Conservation (phyloP, 2,888 invertebrate species). For the Tetheella fluctuosa region DNA sequence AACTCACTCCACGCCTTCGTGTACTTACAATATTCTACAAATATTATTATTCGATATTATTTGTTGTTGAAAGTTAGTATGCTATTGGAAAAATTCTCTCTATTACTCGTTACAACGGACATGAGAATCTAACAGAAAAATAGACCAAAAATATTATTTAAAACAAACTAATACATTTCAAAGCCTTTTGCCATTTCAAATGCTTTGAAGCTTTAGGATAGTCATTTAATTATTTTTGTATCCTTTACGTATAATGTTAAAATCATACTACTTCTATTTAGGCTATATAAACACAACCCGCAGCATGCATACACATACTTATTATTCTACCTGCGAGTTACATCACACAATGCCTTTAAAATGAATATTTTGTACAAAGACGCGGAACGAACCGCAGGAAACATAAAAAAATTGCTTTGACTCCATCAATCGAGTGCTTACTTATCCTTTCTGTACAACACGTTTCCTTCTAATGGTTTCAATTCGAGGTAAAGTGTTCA, state of each 20-base stretch:
- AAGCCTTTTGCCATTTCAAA: too few relatives aligned
- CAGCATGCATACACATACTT: neutral
- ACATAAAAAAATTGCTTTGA: constrained; percentile 17
- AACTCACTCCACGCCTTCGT: constrained; percentile 24
- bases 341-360: neutral
- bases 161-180: neutral
- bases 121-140: neutral
- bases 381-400: constrained; percentile 7
- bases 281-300: neutral
- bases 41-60: constrained; percentile 3
- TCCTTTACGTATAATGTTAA: neutral
- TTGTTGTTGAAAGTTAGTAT: neutral
- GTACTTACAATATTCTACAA: constrained; percentile 15
- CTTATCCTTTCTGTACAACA: constrained; percentile 56
- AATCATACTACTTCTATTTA: neutral
- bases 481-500: constrained; percentile 62
- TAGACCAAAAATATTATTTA: neutral
- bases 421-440: constrained; percentile 46
- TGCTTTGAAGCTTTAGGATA: neutral
- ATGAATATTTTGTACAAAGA: neutral
- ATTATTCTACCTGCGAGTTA: neutral
- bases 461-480: constrained; percentile 61
- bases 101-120: neutral
- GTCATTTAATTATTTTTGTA: neutral
- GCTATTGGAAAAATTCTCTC: neutral